A percentile compares a stretch with the other conserved stretches of the same genome.
These are phyloP conservation scores for Leptodactylus fuscus DNA, from an alignment of 2,113 vertebrate genomes.

Conservation along the genomic window DNA sequence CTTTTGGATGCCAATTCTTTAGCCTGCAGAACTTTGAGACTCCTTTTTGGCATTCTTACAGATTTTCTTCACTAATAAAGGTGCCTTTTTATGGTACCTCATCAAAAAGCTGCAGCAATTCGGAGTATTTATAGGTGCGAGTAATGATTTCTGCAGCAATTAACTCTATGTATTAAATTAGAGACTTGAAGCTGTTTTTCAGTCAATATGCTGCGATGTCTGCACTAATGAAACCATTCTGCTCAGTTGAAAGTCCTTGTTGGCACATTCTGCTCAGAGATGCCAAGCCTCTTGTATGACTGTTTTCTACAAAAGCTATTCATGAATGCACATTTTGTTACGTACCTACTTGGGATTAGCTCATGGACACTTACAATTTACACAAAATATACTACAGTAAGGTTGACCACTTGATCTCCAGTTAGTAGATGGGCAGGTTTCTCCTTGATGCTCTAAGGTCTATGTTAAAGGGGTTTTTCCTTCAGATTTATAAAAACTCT, in stretches of 20 bases:
- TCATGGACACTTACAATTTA: too few relatives aligned
- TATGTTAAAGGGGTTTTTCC: too few relatives aligned
- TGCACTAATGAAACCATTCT: conserved; percentile 5
- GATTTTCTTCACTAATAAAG: neutral
- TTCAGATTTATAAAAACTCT: too few relatives aligned
- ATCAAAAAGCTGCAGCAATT: neutral
- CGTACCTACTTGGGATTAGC: neutral
- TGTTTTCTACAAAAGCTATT: neutral
- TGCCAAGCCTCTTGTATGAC: conserved; percentile 6
- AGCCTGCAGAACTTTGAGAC: too few relatives aligned
- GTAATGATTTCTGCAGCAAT: conserved; percentile 7
- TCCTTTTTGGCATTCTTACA: neutral
- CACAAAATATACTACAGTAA: too few relatives aligned
- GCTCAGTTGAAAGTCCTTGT: neutral
- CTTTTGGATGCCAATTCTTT: neutral
- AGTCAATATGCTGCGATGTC: conserved; percentile 18
- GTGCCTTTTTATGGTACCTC: too few relatives aligned
- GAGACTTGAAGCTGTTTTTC: conserved; percentile 19
- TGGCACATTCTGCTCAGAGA: neutral
- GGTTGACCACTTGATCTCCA: too few relatives aligned
- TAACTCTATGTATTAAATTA: neutral
- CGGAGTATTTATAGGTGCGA: neutral
- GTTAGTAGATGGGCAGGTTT: too few relatives aligned
- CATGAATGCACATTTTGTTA: neutral
- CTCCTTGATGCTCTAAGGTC: too few relatives aligned